A percentile compares a stretch with the other conserved stretches of the same genome.
These are phyloP conservation scores for Eulemur albifrons DNA, from an alignment of 2,797 vertebrate genomes.

Conservation along the genomic window DNA sequence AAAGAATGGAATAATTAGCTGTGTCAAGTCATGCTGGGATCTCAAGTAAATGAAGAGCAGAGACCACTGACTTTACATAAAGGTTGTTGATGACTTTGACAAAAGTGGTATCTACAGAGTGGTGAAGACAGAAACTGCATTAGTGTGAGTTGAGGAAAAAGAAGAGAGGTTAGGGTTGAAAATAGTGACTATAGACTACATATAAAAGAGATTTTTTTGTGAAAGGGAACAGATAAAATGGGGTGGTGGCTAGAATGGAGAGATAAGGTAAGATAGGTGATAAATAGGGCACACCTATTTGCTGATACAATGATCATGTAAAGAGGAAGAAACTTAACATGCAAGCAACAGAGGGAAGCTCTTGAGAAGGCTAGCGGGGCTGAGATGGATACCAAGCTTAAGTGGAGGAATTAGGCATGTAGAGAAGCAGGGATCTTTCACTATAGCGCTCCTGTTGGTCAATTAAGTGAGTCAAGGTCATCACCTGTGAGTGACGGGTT, in stretches of 20 bases:
- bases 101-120: not conserved
- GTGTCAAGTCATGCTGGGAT: not conserved
- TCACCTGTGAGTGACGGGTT: not conserved
- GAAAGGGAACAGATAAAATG: not conserved
- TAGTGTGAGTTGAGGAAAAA: not conserved
- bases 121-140: not conserved
- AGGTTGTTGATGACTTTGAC: not conserved
- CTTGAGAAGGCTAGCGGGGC: not conserved
- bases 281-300: not conserved
- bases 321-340: not conserved
- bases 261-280: not conserved
- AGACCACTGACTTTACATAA: not conserved
- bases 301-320: not conserved
- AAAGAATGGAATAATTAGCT: not conserved
- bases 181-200: not conserved
- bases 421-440: not conserved
- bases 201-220: not conserved
- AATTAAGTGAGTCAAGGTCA: not conserved
- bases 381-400: not conserved
- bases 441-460: not conserved
- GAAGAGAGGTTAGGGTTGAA: not conserved
- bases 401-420: not conserved
- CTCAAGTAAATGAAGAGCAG: slow-evolving; percentile 3
- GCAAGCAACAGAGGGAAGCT: not conserved
- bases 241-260: not conserved